phyloP scores from a whole-genome alignment of 2,888 invertebrate genomes.

The Luperina nickerlii region DNA sequence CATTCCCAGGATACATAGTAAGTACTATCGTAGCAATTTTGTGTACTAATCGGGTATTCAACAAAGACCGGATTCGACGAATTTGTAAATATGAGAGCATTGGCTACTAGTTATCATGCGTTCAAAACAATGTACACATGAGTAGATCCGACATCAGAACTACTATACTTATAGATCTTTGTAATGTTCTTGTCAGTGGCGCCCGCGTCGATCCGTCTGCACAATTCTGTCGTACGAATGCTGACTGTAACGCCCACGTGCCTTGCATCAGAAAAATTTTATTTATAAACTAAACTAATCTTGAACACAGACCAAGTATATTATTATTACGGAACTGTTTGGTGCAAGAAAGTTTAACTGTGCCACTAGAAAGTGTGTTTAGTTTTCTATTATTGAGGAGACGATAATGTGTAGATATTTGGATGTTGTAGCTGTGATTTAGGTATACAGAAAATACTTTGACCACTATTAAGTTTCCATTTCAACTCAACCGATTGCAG shows the following conservation, averaged over 20 bases:
- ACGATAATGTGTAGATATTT: conserved; percentile 38
- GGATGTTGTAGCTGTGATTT: background rate
- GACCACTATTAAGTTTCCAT: background rate
- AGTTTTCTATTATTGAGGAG: conserved; percentile 29
- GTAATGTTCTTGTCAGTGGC: background rate
- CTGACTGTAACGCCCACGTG: conserved; percentile 45
- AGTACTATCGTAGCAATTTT: conserved; percentile 2
- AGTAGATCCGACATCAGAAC: conserved; percentile 44
- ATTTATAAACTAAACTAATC: conserved; percentile 51
- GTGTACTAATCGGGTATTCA: conserved; percentile 25
- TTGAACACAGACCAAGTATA: conserved; percentile 51
- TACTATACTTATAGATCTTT: background rate
- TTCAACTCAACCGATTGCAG: background rate
- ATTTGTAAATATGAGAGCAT: conserved; percentile 56
- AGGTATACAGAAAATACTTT: background rate
- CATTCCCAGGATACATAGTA: conserved; percentile 11
- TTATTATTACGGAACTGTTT: conserved; percentile 39
- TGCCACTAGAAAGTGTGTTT: conserved; percentile 53
- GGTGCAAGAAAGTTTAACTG: conserved; percentile 50
- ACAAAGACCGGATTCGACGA: conserved; percentile 49
- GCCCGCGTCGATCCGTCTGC: conserved; percentile 6
- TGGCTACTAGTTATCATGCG: conserved; percentile 26
- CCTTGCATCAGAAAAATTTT: conserved; percentile 55
- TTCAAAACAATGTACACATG: conserved; percentile 55
- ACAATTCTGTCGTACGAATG: conserved; percentile 20